Conservation (phyloP, 2,888 invertebrate genomes). For the Chaetogeoica ovagalla region DNA sequence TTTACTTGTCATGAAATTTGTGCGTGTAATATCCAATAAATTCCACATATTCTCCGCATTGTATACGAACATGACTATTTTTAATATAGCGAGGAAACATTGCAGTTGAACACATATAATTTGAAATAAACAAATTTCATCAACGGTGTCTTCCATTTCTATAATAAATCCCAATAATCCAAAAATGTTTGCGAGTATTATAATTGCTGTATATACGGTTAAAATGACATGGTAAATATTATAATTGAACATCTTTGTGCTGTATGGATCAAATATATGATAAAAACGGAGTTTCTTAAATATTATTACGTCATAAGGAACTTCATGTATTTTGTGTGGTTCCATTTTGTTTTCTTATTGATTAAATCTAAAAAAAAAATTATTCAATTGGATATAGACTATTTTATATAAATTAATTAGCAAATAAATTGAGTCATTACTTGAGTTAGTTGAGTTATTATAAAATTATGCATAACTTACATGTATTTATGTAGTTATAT, state of each 20-base stretch:
- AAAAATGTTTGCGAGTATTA: too few relatives aligned
- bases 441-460: too few relatives aligned
- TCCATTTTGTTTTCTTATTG: too few relatives aligned
- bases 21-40: background rate
- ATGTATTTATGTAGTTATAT: too few relatives aligned
- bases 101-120: background rate
- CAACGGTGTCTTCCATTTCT: background rate
- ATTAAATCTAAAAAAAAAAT: too few relatives aligned
- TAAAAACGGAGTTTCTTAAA: background rate
- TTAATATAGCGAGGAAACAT: background rate
- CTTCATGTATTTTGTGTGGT: too few relatives aligned
- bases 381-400: too few relatives aligned
- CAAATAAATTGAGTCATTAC: too few relatives aligned
- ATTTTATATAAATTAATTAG: too few relatives aligned
- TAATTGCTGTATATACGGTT: too few relatives aligned
- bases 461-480: too few relatives aligned
- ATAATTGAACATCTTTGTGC: too few relatives aligned
- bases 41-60: background rate
- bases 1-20: background rate
- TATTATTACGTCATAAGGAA: background rate
- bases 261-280: background rate
- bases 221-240: background rate
- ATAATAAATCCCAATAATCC: background rate
- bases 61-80: background rate
- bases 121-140: background rate